These are phyloP conservation scores for Pipa parva DNA, from an alignment of 2,113 vertebrate species.

Conservation along the genomic window DNA sequence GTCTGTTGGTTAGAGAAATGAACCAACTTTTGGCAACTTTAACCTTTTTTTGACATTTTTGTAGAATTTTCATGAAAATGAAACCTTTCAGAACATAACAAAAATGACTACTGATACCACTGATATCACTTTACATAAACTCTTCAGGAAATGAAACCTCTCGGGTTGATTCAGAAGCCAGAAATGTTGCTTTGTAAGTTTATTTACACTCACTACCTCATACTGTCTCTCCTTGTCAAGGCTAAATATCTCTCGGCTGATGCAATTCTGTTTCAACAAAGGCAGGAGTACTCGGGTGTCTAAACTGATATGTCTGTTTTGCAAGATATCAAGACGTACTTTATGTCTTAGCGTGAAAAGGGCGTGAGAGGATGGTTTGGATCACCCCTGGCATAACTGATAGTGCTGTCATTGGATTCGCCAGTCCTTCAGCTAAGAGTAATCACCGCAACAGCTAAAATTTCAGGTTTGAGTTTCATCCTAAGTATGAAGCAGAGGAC, in stretches of 20 bases:
- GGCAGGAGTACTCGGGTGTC: constrained; percentile 12
- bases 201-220: background rate
- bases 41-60: too few species aligned
- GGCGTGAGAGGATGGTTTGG: constrained; percentile 41
- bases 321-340: constrained; percentile 11
- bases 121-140: too few species aligned
- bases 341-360: constrained; percentile 29
- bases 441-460: constrained; percentile 48
- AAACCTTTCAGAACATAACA: too few species aligned
- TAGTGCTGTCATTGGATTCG: constrained; percentile 24
- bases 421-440: constrained; percentile 46
- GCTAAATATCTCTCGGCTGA: constrained; percentile 15
- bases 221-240: constrained; percentile 7
- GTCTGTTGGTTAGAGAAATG: too few species aligned
- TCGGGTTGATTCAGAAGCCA: too few species aligned
- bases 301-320: constrained; percentile 12
- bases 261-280: constrained; percentile 12
- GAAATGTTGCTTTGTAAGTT: too few species aligned
- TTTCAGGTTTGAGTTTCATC: constrained; percentile 47
- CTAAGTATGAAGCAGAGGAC: constrained; percentile 39
- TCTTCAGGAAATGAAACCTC: too few species aligned
- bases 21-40: too few species aligned
- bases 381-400: constrained; percentile 11
- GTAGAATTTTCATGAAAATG: too few species aligned
- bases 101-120: too few species aligned